Base-by-base conservation (phyloP, 1,140 invertebrate species). In the Gryllus bimaculatus region DNA sequence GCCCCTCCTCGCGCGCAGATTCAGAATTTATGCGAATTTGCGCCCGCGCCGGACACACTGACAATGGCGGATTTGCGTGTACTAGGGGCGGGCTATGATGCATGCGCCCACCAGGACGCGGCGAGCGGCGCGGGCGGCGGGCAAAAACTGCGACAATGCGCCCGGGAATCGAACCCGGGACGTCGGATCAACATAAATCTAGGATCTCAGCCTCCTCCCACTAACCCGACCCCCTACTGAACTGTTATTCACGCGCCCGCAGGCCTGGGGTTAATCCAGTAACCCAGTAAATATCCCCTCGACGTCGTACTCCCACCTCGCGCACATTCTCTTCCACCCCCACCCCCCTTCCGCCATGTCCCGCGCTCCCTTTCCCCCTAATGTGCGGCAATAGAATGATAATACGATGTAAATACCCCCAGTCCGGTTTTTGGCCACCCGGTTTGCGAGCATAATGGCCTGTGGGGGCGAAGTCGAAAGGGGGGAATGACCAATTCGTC, bases 121-220 rank as follows among this genome's bases (percentile, higher is more conserved):
- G 54, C 54, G 54, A 18, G 54, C 10, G 54, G 18, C 54, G 54
- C 54, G 54, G 2, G 54, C 54, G 54, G 0, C 10, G 10, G 54
- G 18, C 54, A 66, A 66, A 66, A 66, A 66, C 54, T 1, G 54
- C 54, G 54, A 66, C 54, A 66, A 66, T 66, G 54, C 54, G 54
- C 54, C 54, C 54, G 54, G 54, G 54, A 66, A 66, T 66, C 54
- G 54, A 66, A 66, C 54, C 54, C 54, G 10, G 54, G 54, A 10
- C 54, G 54, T 66, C 54, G 54, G 54, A 66, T 66, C 54, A 66
- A 66, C 54, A 66, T 66, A 66, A 66, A 66, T 66, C 54, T 66
- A 10, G 18, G 26, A 39, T 39, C 26, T 39, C 26, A 39, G 26
- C 26, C 18, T 10, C 54, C 54, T 3, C 54, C 54, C 54, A 13